Base-by-base conservation (phyloP, 2,113 vertebrate genomes). In the Baryphthengus martii region DNA sequence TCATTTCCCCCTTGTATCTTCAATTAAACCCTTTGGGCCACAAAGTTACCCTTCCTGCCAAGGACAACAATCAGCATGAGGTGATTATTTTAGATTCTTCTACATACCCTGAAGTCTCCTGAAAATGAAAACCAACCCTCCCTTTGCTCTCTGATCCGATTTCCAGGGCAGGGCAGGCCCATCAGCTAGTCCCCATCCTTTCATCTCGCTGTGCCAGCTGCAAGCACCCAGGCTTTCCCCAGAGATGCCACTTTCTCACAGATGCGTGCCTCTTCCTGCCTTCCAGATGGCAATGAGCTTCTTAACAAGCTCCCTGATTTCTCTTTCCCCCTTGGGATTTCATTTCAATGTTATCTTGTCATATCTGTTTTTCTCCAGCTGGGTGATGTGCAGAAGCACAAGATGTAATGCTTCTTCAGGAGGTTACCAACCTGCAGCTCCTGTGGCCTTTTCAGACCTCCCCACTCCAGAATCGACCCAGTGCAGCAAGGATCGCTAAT, bases 211-310 rank as follows among this genome's bases (percentile, higher is more conserved):
- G 56, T 66, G 78, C 84, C 81, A 91, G 83, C 82, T 75, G 74
- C 29, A 18, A 50, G 67, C 74, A 90, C 77, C 63, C 35, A 24
- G 52, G 42, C 35, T 89, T 47, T 78, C 92, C 94, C 78, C 70
- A 49, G 91, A 95, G 95, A 93, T 42, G 47, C 45, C 29, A 29
- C 33, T 95, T 95, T 96, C 88, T 83, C 91, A 70, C 33, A 85
- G 59, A 67, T 80, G 65, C 61, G 2, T 65, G 59, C 59, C 71
- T 88, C 37, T 31, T 75, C 62, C 72, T 82, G 91, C 90, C 83
- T 94, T 96, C 94, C 97, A 97, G 95, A 96, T 96, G 95, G 89
- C 83, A 87, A 33, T 17, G 31, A 93, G 79, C 52, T 89, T 95
- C 88, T 87, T 92, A 97, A 92, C 92, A 86, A 97, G 74, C 62